Conservation (phyloP, 2,113 vertebrate genomes). For the Oncorhynchus clarkii region DNA sequence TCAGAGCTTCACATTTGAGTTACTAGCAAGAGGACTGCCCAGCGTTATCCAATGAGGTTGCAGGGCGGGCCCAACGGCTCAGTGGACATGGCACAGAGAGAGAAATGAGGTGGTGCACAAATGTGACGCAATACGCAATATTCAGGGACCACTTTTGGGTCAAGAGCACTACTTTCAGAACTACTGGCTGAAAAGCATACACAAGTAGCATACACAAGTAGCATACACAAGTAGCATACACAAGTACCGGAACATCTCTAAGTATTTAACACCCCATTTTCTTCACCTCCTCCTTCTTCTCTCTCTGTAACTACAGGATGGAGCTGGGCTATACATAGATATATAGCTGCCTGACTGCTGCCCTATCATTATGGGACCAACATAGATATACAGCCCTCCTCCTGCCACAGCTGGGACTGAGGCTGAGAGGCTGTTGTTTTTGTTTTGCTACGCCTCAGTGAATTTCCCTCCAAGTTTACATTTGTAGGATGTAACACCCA, state of each 20-base stretch:
- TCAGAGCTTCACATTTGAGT: too few species aligned
- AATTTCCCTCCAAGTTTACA: background rate
- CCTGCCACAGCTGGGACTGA: conserved; percentile 4
- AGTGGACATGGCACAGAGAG: too few species aligned
- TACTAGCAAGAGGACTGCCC: too few species aligned
- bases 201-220: too few species aligned
- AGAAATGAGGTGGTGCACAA: too few species aligned
- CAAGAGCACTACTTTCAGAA: too few species aligned
- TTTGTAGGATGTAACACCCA: background rate
- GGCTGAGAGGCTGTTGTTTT: conserved; percentile 31
- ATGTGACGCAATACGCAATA: too few species aligned
- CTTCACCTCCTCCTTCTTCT: conserved; percentile 15
- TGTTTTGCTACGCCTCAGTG: conserved; percentile 11
- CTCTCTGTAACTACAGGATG: conserved; percentile 19
- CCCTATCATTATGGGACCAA: conserved; percentile 45
- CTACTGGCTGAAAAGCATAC: too few species aligned
- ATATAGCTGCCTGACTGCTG: conserved; percentile 4
- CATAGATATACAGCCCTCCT: conserved; percentile 4
- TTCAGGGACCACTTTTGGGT: too few species aligned
- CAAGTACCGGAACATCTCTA: background rate
- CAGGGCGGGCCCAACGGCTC: too few species aligned
- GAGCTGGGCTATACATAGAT: conserved; percentile 37
- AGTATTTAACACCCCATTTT: background rate
- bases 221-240: too few species aligned
- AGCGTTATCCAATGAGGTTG: too few species aligned